A percentile compares a stretch with the other conserved stretches of the same genome.
These are phyloP conservation scores for Neoascia interrupta DNA, from an alignment of 2,888 invertebrate genomes.

Conservation along the genomic window DNA sequence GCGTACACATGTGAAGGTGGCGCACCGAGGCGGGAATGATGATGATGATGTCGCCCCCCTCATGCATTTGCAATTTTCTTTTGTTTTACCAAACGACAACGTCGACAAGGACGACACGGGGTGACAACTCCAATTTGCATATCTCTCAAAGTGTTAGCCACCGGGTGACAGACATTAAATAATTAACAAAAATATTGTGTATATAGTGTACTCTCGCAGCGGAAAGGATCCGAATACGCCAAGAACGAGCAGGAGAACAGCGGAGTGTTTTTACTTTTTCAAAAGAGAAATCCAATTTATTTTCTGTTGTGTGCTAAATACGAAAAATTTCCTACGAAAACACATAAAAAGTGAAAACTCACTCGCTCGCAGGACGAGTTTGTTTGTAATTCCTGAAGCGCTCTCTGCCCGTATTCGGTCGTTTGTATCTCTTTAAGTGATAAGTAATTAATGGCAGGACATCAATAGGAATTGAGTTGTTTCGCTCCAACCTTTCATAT, in stretches of 20 bases:
- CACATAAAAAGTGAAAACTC: conserved; percentile 8
- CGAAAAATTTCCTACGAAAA: conserved; percentile 14
- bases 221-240: conserved; percentile 21
- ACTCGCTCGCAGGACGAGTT: too few species aligned
- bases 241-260: too few species aligned
- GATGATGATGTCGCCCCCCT: conserved; percentile 32
- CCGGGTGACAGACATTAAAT: conserved; percentile 79
- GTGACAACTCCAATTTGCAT: conserved; percentile 78
- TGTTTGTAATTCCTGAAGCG: conserved; percentile 22
- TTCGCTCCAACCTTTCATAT: conserved; percentile 29
- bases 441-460: conserved; percentile 63
- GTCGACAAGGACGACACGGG: conserved; percentile 55
- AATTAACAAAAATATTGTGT: conserved; percentile 74
- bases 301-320: conserved; percentile 8
- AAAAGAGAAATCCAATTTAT: conserved; percentile 13
- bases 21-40: neutral
- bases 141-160: conserved; percentile 78
- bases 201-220: neutral
- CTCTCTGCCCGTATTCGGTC: too few species aligned
- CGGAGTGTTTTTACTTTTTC: conserved; percentile 4
- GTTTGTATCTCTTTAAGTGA: conserved; percentile 67
- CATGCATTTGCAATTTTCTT: conserved; percentile 66
- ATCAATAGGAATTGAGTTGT: conserved; percentile 65
- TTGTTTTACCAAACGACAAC: conserved; percentile 51
- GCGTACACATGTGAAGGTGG: conserved; percentile 16